A percentile compares a stretch with the other conserved stretches of the same genome.
phyloP scores from a whole-genome alignment of 2,888 invertebrate genomes.

The Drosophila prolongata region DNA sequence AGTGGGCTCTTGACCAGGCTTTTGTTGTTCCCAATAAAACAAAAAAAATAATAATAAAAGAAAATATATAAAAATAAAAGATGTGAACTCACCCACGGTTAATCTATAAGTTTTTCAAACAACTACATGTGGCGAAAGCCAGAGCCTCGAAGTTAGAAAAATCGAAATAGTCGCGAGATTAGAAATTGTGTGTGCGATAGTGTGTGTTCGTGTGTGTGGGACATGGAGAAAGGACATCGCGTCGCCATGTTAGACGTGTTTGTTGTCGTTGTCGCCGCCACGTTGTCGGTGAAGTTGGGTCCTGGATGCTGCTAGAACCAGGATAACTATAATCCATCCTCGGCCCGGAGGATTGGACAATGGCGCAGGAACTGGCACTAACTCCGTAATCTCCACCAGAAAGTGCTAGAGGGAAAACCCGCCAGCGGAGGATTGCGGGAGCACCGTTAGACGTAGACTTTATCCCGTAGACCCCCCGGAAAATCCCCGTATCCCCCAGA shows the following conservation, averaged over 20 bases:
- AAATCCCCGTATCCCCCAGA: conserved; percentile 21
- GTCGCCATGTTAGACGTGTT: conserved; percentile 60
- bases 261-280: conserved; percentile 47
- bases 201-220: conserved; percentile 16
- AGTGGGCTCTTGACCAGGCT: conserved; percentile 78
- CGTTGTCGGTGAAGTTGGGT: conserved; percentile 48
- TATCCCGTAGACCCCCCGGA: conserved; percentile 36
- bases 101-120: conserved; percentile 25
- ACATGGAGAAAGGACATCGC: conserved; percentile 42
- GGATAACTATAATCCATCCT: conserved; percentile 7
- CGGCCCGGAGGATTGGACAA: conserved; percentile 1
- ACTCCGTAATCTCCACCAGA: conserved; percentile 41
- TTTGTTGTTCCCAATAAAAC: conserved; percentile 70
- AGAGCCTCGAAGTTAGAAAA: conserved; percentile 38
- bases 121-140: conserved; percentile 6
- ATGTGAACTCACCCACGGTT: conserved; percentile 38
- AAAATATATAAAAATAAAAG: conserved; percentile 26
- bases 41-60: conserved; percentile 42
- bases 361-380: conserved; percentile 16
- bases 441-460: conserved; percentile 48
- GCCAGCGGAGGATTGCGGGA: conserved; percentile 50
- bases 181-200: conserved; percentile 53
- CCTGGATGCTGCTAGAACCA: conserved; percentile 49
- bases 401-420: conserved; percentile 48
- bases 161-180: conserved; percentile 70